phyloP scores from a whole-genome alignment of 2,888 invertebrate genomes.

The Platycnemis pennipes region DNA sequence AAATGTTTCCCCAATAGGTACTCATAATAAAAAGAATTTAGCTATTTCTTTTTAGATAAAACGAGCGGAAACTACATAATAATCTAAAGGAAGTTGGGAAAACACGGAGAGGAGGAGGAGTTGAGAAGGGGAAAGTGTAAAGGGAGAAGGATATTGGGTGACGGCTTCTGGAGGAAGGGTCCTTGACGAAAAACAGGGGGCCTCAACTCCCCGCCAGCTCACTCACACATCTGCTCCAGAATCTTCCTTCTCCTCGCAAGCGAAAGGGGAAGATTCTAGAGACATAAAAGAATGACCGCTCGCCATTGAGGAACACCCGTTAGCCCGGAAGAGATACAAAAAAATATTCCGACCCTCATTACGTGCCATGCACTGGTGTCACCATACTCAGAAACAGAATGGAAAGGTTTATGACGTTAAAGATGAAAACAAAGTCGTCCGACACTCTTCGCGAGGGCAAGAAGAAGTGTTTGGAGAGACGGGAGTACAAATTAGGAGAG shows the following conservation, averaged over 20 bases:
- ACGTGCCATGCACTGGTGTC: background rate
- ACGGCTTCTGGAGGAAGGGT: background rate
- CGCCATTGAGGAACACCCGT: background rate
- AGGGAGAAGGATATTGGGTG: background rate
- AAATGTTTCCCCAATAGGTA: no score
- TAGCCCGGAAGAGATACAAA: background rate
- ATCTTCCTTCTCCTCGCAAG: background rate
- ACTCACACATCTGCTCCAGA: background rate
- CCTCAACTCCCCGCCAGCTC: background rate
- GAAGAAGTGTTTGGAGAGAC: no score
- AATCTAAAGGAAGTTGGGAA: no score
- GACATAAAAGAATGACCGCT: background rate
- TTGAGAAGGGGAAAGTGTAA: background rate
- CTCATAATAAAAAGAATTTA: no score
- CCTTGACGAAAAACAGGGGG: background rate
- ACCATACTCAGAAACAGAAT: no score
- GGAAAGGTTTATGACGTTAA: no score
- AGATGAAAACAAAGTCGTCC: no score
- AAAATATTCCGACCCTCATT: background rate
- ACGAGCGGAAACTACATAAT: no score
- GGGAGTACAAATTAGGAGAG: no score
- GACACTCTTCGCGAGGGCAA: no score
- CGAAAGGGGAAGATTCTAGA: background rate
- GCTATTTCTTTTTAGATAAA: no score
- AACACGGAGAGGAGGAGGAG: no score